phyloP scores from a whole-genome alignment of 2,888 invertebrate species.

The Ferdinandea cuprea region DNA sequence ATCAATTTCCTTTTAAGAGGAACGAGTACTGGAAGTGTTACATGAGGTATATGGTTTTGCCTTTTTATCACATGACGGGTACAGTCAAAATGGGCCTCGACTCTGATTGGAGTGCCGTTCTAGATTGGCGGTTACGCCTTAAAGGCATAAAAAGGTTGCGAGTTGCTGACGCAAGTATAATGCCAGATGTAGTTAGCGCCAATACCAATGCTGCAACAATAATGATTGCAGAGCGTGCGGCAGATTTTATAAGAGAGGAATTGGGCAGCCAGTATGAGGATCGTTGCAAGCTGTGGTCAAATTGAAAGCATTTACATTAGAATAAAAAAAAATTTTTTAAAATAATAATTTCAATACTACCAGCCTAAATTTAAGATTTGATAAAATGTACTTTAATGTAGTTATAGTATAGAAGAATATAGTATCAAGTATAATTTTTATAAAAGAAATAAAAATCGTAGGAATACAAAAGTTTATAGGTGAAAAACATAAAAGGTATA shows the following conservation, averaged over 20 bases:
- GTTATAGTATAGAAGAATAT: too few species aligned
- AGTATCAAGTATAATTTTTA: too few species aligned
- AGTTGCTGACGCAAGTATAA: constrained; percentile 92
- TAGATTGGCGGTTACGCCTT: constrained; percentile 84
- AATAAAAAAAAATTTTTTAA: too few species aligned
- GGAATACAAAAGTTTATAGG: too few species aligned
- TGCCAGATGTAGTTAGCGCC: constrained; percentile 90
- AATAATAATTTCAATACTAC: too few species aligned
- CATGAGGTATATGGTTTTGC: constrained; percentile 84
- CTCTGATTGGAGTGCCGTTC: constrained; percentile 83
- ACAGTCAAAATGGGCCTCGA: constrained; percentile 87
- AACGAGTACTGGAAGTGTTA: constrained; percentile 86
- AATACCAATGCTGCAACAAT: constrained; percentile 93
- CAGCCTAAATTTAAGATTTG: too few species aligned
- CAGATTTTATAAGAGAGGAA: constrained; percentile 84
- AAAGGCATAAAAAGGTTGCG: constrained; percentile 87
- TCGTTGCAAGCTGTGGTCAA: not conserved
- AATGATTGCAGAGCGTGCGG: constrained; percentile 93
- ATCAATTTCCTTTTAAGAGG: constrained; percentile 77
- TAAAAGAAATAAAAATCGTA: too few species aligned
- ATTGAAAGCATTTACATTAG: too few species aligned
- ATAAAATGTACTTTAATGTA: too few species aligned
- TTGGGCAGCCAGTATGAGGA: constrained; percentile 45
- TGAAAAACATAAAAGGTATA: too few species aligned
- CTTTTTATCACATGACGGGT: constrained; percentile 88